Base-by-base conservation (phyloP, 1,140 invertebrate species). In the Fopius arisanus region DNA sequence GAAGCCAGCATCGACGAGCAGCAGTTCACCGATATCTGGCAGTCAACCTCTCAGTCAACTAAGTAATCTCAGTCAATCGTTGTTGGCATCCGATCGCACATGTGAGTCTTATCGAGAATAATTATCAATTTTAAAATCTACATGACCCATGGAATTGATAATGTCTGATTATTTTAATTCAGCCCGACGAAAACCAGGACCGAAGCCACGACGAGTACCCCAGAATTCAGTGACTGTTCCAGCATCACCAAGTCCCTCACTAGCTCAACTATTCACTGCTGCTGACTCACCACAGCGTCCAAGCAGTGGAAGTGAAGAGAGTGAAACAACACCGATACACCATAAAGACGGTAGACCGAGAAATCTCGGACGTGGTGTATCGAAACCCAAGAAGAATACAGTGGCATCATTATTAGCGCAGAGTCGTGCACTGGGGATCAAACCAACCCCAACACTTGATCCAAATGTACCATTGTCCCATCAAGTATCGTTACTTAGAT, bases 361-460 rank as follows among this genome's bases (percentile, higher is more conserved):
- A 12, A 95, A 96, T 85, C 89, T 96, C 7, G 95, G 95, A 7
- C 90, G 94, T 2, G 94, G 94, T 0, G 93, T 95, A 3, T 95
- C 94, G 75, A 95, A 95, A 82, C 94, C 94, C 28, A 96, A 96
- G 89, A 96, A 96, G 88, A 96, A 96, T 81, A 96, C 95, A 0
- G 95, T 96, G 0, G 95, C 95, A 0, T 96, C 95, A 23, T 85
- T 96, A 29, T 85, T 96, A 23, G 95, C 95, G 0, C 94, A 96
- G 86, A 95, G 93, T 78, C 88, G 95, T 77, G 94, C 94, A 0
- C 89, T 96, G 19, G 94, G 94, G 1, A 90, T 91, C 48, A 92
- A 91, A 81, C 90, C 90, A 14, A 89, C 90, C n/a, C 90, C 89
- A 19, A 86, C 88, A 16, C 81, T 90, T 68, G 90, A 91, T 77